phyloP scores from a whole-genome alignment of 2,888 invertebrate species.

The Papilio gigon region DNA sequence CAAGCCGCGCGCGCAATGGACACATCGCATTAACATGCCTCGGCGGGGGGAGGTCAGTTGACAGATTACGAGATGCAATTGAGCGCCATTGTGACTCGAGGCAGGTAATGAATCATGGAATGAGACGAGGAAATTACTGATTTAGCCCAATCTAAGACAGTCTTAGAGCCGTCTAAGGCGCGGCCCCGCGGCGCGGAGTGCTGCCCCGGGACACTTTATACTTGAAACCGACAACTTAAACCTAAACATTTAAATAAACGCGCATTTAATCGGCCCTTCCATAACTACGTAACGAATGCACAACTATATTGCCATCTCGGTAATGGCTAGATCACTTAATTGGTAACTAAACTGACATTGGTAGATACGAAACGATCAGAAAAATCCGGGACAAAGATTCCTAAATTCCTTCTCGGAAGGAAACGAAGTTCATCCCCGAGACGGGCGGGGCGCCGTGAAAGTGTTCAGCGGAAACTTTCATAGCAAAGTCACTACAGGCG shows the following conservation, averaged over 20 bases:
- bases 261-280: slow-evolving; percentile 5
- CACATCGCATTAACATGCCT: slow-evolving; percentile 40
- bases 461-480: slow-evolving; percentile 45
- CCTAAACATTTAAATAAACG: slow-evolving; percentile 7
- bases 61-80: slow-evolving; percentile 59
- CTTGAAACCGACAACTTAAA: slow-evolving; percentile 13
- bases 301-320: not conserved
- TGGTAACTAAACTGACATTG: slow-evolving; percentile 31
- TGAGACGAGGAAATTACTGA: slow-evolving; percentile 62
- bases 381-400: slow-evolving; percentile 55
- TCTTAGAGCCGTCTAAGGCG: slow-evolving; percentile 57
- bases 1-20: slow-evolving; percentile 59
- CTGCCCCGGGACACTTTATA: not conserved
- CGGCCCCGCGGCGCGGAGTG: slow-evolving; percentile 39
- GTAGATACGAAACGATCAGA: slow-evolving; percentile 9
- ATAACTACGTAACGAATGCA: slow-evolving; percentile 22
- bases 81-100: slow-evolving; percentile 56
- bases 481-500: slow-evolving; percentile 52
- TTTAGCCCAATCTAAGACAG: slow-evolving; percentile 53
- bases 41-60: slow-evolving; percentile 56
- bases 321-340: slow-evolving; percentile 24
- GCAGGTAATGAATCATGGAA: slow-evolving; percentile 56
- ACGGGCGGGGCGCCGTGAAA: slow-evolving; percentile 48
- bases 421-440: slow-evolving; percentile 61
- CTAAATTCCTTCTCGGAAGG: slow-evolving; percentile 61